phyloP scores from a whole-genome alignment of 2,888 invertebrate species.

The Sturmia bella region DNA sequence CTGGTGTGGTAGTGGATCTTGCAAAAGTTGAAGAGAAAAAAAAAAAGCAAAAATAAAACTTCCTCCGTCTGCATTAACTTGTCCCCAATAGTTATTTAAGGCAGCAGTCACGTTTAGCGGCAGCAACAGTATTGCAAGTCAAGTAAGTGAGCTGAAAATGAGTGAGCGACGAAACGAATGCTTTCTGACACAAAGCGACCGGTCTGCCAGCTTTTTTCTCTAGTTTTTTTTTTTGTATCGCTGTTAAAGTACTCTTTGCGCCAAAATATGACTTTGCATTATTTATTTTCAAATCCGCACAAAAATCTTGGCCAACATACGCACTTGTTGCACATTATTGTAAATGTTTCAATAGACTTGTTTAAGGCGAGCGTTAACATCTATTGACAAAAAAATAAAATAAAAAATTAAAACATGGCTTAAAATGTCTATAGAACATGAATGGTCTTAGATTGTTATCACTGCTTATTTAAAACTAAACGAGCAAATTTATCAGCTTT shows the following conservation, averaged over 20 bases:
- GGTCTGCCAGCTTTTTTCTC: constrained; percentile 11
- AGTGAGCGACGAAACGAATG: constrained; percentile 32
- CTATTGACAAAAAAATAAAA: constrained; percentile 42
- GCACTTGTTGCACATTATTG: constrained; percentile 42
- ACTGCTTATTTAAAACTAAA: not conserved
- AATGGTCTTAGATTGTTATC: constrained; percentile 29
- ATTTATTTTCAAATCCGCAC: not conserved
- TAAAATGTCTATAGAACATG: not conserved
- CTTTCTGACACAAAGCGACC: constrained; percentile 27
- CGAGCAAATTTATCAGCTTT: not conserved
- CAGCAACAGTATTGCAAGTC: constrained; percentile 10
- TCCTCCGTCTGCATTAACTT: constrained; percentile 51
- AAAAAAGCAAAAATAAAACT: constrained; percentile 18
- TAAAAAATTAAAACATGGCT: not conserved
- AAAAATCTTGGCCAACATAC: constrained; percentile 1
- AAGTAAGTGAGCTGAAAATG: constrained; percentile 20
- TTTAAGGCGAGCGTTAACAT: constrained; percentile 48
- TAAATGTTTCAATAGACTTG: constrained; percentile 49
- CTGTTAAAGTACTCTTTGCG: not conserved
- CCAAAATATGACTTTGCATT: constrained; percentile 21
- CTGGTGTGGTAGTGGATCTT: constrained; percentile 39
- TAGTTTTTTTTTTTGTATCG: too few species aligned
- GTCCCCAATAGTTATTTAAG: constrained; percentile 36
- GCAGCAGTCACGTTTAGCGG: constrained; percentile 41
- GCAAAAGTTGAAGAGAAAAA: not conserved